Evolutionary conservation across 2,797 vertebrate genomes (phyloP).

Genomic region (Tragopan temminckii): DNA sequence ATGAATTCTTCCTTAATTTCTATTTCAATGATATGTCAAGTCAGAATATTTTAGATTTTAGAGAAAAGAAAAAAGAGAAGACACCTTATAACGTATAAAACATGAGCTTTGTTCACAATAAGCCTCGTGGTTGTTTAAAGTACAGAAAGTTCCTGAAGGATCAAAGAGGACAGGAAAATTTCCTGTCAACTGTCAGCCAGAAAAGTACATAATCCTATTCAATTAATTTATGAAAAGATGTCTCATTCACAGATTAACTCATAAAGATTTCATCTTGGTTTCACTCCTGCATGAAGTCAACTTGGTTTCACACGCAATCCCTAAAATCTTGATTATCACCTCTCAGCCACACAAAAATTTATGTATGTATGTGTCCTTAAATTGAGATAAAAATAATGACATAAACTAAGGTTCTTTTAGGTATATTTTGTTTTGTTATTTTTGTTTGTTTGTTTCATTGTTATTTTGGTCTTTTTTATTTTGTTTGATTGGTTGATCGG

Average conservation of each 20-base stretch:
- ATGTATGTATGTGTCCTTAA: not conserved
- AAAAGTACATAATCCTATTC: conserved; percentile 51
- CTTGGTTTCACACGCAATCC: not conserved
- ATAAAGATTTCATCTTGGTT: conserved; percentile 10
- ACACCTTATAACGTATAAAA: conserved; percentile 2
- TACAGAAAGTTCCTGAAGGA: conserved; percentile 43
- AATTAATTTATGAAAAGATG: conserved; percentile 53
- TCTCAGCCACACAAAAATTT: not conserved
- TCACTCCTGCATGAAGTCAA: too few species aligned
- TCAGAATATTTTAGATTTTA: conserved; percentile 7
- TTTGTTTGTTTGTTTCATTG: not conserved
- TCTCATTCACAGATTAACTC: conserved; percentile 29
- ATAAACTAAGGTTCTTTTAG: too few species aligned
- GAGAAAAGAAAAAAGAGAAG: not conserved
- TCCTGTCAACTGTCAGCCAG: conserved; percentile 21
- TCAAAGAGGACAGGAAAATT: conserved; percentile 38
- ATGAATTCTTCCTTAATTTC: not conserved
- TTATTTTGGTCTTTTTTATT: not conserved
- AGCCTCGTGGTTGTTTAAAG: conserved; percentile 5
- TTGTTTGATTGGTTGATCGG: not conserved
- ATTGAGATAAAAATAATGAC: not conserved
- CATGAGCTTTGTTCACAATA: conserved; percentile 24
- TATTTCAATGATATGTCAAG: not conserved
- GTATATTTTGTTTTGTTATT: not conserved
- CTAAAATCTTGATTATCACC: not conserved